phyloP scores from a whole-genome alignment of 2,113 vertebrate genomes.

The Psephotus haematonotus region DNA sequence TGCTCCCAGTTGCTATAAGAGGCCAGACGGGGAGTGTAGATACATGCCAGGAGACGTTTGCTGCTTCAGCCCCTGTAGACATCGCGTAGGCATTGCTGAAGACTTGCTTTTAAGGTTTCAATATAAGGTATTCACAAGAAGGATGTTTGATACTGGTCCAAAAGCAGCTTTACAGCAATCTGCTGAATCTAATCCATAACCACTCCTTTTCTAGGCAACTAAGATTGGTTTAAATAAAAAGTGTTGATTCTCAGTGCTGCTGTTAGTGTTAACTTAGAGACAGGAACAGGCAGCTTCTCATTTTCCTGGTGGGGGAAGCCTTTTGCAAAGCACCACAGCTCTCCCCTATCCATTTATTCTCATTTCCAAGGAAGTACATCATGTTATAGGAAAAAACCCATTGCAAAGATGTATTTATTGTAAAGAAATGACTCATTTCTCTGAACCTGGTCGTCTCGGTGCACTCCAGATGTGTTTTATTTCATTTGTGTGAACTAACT shows the following conservation, averaged over 20 bases:
- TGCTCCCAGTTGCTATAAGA: not conserved
- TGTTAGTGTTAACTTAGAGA: not conserved
- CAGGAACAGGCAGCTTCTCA: not conserved
- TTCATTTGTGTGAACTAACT: slow-evolving; percentile 1
- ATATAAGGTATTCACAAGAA: not conserved
- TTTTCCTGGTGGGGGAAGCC: not conserved
- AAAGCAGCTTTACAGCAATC: slow-evolving; percentile 14
- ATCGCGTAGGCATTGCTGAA: not conserved
- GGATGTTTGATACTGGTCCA: not conserved
- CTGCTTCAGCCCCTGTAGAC: not conserved
- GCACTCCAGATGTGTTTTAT: not conserved
- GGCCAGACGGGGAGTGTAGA: not conserved
- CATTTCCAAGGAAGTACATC: not conserved
- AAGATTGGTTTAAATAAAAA: slow-evolving; percentile 2
- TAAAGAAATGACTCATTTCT: not conserved
- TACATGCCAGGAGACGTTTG: not conserved
- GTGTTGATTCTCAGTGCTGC: slow-evolving; percentile 39
- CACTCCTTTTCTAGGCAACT: slow-evolving; percentile 47
- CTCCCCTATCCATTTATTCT: not conserved
- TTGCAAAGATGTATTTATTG: slow-evolving; percentile 33
- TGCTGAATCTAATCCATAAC: slow-evolving; percentile 52
- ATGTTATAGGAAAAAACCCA: not conserved
- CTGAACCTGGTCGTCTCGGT: not conserved
- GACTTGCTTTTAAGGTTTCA: not conserved
- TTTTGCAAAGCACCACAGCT: not conserved